Evolutionary conservation across 2,888 invertebrate genomes (phyloP).

Genomic region (Aphelenchoides bicaudatus): DNA sequence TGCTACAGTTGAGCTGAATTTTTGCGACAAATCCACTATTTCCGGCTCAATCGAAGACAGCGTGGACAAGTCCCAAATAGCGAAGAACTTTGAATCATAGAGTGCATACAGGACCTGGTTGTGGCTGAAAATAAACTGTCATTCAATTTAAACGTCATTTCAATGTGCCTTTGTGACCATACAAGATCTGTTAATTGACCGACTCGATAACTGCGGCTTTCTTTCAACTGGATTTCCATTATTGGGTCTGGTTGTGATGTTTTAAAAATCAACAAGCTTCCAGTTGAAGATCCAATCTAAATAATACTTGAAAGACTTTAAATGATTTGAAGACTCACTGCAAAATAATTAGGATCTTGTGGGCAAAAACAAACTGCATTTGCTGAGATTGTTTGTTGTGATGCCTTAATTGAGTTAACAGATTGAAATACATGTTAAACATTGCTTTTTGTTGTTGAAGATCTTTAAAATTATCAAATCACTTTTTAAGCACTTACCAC

Average conservation of each 20-base stretch:
- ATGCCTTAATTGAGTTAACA: no score
- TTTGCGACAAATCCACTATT: neutral
- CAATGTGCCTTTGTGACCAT: constrained; percentile 5
- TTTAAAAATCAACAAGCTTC: neutral
- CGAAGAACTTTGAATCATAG: neutral
- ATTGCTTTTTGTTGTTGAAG: no score
- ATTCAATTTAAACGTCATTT: neutral
- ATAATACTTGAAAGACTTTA: neutral
- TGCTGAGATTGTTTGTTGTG: no score
- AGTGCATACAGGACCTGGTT: neutral
- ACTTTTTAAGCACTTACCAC: no score
- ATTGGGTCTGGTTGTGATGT: neutral
- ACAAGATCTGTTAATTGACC: no score
- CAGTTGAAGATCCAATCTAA: constrained; percentile 1
- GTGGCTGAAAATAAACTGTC: neutral
- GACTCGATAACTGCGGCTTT: neutral
- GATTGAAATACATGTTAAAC: no score
- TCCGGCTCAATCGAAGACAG: neutral
- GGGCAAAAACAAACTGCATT: neutral
- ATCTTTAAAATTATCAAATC: no score
- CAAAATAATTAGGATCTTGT: neutral
- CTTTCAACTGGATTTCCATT: neutral
- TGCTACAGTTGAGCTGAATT: neutral
- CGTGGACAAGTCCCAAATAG: constrained; percentile 1
- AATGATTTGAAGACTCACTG: neutral